These are phyloP conservation scores for Bimastos eiseni DNA, from an alignment of 2,888 invertebrate species.

Conservation along the genomic window DNA sequence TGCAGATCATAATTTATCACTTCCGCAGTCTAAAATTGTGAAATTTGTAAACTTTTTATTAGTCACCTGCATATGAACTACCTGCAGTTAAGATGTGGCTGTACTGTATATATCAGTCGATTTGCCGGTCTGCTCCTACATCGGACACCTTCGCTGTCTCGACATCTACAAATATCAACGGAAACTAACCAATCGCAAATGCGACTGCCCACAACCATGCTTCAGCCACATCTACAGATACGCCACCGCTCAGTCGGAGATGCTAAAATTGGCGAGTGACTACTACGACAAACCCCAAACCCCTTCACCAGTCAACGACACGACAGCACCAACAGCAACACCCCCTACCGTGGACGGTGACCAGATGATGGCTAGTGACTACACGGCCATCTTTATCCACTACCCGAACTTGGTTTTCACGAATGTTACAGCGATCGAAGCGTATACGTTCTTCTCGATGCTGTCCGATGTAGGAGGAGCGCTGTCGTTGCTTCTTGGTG, in stretches of 20 bases:
- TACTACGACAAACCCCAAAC: neutral
- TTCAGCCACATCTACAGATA: conserved; percentile 10
- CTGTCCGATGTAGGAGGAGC: conserved; percentile 15
- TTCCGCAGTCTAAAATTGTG: too few species aligned
- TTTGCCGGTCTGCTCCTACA: conserved; percentile 13
- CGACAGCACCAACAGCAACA: neutral
- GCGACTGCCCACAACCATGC: neutral
- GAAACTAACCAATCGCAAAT: neutral
- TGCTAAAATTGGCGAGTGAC: neutral
- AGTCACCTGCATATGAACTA: too few species aligned
- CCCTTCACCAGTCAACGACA: neutral
- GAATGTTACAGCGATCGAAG: neutral
- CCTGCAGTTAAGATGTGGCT: too few species aligned
- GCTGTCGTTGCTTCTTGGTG: neutral
- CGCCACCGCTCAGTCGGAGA: neutral
- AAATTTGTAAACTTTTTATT: too few species aligned
- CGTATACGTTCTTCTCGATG: neutral
- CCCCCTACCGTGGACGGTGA: neutral
- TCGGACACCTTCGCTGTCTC: neutral
- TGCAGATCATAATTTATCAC: too few species aligned
- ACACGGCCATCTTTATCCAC: conserved; percentile 16
- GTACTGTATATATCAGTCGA: neutral
- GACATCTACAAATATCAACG: conserved; percentile 15
- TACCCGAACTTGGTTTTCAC: neutral
- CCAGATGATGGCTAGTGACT: neutral